Evolutionary conservation across 2,113 vertebrate species (phyloP), one percentile per base, ranked within the genome.

Genomic region (Setophaga coronata): DNA sequence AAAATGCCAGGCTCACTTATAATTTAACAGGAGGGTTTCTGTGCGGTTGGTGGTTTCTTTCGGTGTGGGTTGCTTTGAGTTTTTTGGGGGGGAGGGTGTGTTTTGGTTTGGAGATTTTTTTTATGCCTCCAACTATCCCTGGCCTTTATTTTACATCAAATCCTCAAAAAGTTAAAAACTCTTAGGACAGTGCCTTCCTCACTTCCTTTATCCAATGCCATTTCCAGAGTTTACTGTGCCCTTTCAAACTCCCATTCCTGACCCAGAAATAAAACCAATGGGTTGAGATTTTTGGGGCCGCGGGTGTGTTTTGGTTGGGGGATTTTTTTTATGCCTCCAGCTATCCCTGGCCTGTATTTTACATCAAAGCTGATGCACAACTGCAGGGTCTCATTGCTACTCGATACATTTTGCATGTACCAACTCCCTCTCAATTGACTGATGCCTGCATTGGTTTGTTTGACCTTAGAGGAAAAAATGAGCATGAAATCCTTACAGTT

Each of bases 361-460:
- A 28, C 10, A n/a, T 2, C 31, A 16, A 5, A 28, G 56, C 7
- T 6, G 12, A 29, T 12, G 34, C 10, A 18, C 28, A 70, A 2
- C 28, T 0, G 1, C 34, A 8, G 29, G 9, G 21, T 7, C 26
- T 45, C 42, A 2, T 3, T 40, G 8, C 12, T 1, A 7, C 38
- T 3, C 4, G 13, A 10, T 23, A 9, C 3, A 3, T 36, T 70
- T 33, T 7, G 8, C 23, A 6, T 0, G 11, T 26, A 8, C 18
- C 14, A 43, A 7, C 17, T 21, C 28, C 16, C 15, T 51, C 34
- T 8, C 17, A 5, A 40, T 34, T 33, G 4, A 14, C 18, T 3
- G 28, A 51, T 29, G 26, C 26, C 48, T 2, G 14, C 14, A 1
- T 3, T 13, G n/a, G 2, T 2, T 7, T 51, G 36, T 40, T 40